Evolutionary conservation across 2,797 vertebrate genomes (phyloP).

Genomic region (Sus cebifrons): DNA sequence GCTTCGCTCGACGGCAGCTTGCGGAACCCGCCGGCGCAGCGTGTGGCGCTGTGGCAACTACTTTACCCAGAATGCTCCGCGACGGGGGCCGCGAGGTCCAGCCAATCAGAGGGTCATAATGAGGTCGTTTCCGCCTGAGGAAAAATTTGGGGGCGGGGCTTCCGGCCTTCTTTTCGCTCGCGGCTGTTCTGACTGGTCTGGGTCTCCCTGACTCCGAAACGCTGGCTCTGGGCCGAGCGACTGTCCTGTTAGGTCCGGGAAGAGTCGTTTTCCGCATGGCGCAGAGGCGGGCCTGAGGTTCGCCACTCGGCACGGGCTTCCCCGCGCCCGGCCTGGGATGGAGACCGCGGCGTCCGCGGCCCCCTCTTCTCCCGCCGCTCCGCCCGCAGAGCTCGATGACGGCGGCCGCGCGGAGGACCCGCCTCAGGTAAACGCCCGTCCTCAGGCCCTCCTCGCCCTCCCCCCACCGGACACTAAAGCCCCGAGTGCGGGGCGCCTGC

Average conservation of each 20-base stretch:
- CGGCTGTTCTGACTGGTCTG: accelerated
- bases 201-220: accelerated
- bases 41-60: not conserved
- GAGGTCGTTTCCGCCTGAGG: too few species aligned
- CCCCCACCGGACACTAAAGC: too few species aligned
- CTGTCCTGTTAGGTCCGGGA: not conserved
- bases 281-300: not conserved
- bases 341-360: accelerated
- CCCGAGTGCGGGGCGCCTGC: not conserved
- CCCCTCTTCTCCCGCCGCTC: not conserved
- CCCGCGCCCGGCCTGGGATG: not conserved
- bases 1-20: too few species aligned
- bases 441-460: not conserved
- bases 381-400: not conserved
- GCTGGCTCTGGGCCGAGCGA: accelerated
- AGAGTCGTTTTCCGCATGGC: not conserved
- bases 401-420: not conserved
- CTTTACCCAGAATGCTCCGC: not conserved
- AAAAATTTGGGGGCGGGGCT: accelerated
- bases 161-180: not conserved
- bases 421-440: not conserved
- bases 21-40: accelerated
- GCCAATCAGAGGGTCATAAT: not conserved
- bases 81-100: not conserved
- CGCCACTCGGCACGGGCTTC: accelerated